Base-by-base conservation (phyloP, 2,797 vertebrate species). In the Knipowitschia caucasica region DNA sequence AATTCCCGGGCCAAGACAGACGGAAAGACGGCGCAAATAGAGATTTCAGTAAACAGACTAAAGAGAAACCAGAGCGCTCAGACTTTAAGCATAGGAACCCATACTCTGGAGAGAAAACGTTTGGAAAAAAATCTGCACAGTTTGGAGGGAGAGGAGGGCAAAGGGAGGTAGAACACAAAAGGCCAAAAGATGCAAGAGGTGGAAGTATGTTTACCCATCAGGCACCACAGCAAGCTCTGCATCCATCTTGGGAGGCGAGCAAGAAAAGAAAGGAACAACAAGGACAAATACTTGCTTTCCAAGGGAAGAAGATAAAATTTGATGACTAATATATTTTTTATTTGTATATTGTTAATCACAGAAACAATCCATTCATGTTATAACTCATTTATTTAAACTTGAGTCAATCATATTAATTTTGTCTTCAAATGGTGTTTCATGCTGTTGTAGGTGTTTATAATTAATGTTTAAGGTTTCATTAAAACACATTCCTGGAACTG, bases 241-340 rank as follows among this genome's bases (percentile, higher is more conserved):
- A 99, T 86, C 96, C 96, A 2, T 98, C 95, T 0, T 99, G 96
- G 96, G 96, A 98, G 86, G 96, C 96, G 38, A 99, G 96, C 82
- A 91, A 76, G 72, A 94, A 89, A 64, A 92, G 92, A 43, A 94
- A 93, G 68, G 93, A 96, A 49, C 94, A 98, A 61, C 89, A 91
- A 30, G 91, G 93, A 73, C 92, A 94, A 72, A 94, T 98, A 63
- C 58, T 91, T 78, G 91, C 87, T 45, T 99, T 98, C 82, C 93
- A 95, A 62, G 96, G 96, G 27, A 98, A 97, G 70, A 99, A 93
- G 82, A 98, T 98, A 59, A 94, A 86, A 77, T 99, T 99, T 91
- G 92, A 94, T 59, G 78, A 89, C 45, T 91, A 82, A 92, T 46
- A n/a, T 39, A 43, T 42, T 46, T 10, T 53, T 8, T 29, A 11